Evolutionary conservation across 2,888 invertebrate species (phyloP).

Genomic region (Nemotelus pantherinus): DNA sequence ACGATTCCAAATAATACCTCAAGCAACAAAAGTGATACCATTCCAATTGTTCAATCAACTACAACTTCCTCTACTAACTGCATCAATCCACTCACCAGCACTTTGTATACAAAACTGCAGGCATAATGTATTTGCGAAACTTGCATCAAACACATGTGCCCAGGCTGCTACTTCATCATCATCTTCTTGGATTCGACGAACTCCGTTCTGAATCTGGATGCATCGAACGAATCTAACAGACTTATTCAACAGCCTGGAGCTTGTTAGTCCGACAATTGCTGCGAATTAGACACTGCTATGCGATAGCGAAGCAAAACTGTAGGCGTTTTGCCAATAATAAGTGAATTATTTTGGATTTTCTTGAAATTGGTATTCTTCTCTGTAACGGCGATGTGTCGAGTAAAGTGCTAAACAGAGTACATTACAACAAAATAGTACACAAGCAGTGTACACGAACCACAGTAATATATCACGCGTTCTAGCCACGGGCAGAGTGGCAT

Average conservation of each 20-base stretch:
- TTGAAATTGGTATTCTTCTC: conserved; percentile 19
- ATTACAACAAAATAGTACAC: background rate
- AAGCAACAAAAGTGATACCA: no score
- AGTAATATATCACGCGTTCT: background rate
- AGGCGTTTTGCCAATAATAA: conserved; percentile 30
- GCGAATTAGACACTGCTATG: background rate
- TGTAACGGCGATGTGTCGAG: background rate
- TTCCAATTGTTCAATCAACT: no score
- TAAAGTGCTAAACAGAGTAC: conserved; percentile 15
- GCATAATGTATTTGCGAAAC: background rate
- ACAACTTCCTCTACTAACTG: no score
- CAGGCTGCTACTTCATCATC: background rate
- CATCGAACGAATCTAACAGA: background rate
- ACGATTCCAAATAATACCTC: no score
- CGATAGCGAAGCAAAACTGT: background rate
- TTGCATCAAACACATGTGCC: background rate
- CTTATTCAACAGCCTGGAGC: background rate
- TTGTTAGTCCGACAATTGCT: conserved; percentile 10
- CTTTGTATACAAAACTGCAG: no score
- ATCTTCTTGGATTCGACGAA: background rate
- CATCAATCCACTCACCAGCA: no score
- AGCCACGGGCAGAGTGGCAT: background rate
- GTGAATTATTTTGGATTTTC: conserved; percentile 18
- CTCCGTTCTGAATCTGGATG: background rate
- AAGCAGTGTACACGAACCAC: background rate